Evolutionary conservation across 2,113 vertebrate species (phyloP), one percentile per base, ranked within the genome.

Genomic region (Oreocharis arfaki): DNA sequence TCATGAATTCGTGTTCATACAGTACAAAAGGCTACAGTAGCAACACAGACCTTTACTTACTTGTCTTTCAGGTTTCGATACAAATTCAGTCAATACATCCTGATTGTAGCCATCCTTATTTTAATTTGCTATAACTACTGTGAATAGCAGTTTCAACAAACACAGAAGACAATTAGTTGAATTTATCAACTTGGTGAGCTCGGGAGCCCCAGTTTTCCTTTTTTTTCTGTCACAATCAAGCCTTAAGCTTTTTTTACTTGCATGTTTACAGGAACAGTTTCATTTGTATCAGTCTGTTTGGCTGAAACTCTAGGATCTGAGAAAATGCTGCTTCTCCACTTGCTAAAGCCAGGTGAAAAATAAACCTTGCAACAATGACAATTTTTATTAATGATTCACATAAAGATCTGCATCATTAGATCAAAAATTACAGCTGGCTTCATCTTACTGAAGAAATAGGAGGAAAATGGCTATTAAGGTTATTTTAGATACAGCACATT

Each of bases 401-500:
- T 95, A 95, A 97, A 83, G 83, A 95, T 95, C 69, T 95, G 79
- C 92, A 95, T 96, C 90, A 91, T 95, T 94, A 97, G 52, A 95
- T 88, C 42, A n/a, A 77, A 59, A 92, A 93, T 33, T 87, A 78
- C 27, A 88, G 30, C 70, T 96, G 73, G 41, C 64, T 59, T 79
- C 71, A 90, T 96, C 67, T 94, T 83, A 80, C 33, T 68, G 71
- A 94, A 95, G 50, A 97, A 95, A 94, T 84, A 93, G 89, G 67
- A 59, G 42, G 42, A 68, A 97, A 96, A 80, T 52, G 7, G 18
- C 90, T 97, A 89, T 94, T 92, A 90, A 89, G 49, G 32, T 26
- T 92, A 47, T 85, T 93, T 67, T 94, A 82, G 81, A 65, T 73
- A 88, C 32, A 91, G 50, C 78, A 84, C 15, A 71, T 83, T 92